Base-by-base conservation (phyloP, 2,113 vertebrate species). In the Tragelaphus scriptus region DNA sequence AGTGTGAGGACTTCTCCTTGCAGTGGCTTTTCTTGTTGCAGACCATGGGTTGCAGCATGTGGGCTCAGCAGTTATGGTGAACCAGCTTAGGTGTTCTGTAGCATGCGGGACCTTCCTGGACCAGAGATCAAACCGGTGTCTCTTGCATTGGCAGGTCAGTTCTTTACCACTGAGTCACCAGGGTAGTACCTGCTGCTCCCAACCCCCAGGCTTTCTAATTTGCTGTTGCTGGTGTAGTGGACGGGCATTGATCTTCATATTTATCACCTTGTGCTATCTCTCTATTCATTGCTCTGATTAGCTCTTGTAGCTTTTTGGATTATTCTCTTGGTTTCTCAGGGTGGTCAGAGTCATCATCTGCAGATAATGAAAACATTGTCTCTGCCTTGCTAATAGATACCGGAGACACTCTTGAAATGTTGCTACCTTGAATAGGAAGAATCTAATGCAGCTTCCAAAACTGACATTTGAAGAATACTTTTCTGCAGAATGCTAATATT, bases 241-340 rank as follows among this genome's bases (percentile, higher is more conserved):
- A 90, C 51, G 71, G 90, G 53, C 47, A 90, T 79, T 9, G 86
- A 94, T 96, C 88, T 36, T 17, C 51, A 36, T 91, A 94, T 97
- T 93, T 82, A 89, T 79, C 44, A 61, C 92, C 92, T 56, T 7
- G 19, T 19, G 5, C 15, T 16, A 15, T 68, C 7, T 85, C 90
- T 68, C 40, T 68, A 85, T 32, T 95, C 88, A 88, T 80, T 90
- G 36, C 88, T 63, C 49, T 87, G 85, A 94, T 97, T 58, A 88
- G 56, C 59, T 80, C 86, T 68, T 36, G 53, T 28, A 21, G 71
- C 32, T 93, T 90, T 80, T 59, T 28, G n/a, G 75, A 30, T 58
- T 87, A n/a, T 58, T 63, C 36, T 71, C 71, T 85, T 61, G 61
- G 30, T 25, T 89, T 96, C 65, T 89, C 28, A 19, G 92, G 16